These are phyloP conservation scores for Serrognathus titanus DNA, from an alignment of 2,888 invertebrate genomes.

Conservation along the genomic window DNA sequence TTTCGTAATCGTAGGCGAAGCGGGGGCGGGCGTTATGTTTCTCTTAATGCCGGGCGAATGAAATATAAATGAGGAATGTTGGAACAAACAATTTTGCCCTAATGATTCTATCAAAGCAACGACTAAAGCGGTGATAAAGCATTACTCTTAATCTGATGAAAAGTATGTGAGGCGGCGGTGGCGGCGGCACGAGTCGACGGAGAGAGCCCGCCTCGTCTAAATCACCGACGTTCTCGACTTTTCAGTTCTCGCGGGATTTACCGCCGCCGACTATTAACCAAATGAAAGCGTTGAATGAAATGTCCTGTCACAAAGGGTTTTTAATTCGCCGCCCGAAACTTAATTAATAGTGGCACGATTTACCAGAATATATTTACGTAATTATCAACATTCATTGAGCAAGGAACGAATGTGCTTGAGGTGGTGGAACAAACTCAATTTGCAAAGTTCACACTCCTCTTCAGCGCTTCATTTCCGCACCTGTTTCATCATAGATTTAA, in stretches of 20 bases:
- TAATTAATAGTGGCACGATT: too few relatives aligned
- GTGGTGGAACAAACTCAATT: too few relatives aligned
- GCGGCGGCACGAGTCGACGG: constrained; percentile 17
- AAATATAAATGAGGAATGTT: constrained; percentile 16
- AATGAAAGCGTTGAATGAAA: too few relatives aligned
- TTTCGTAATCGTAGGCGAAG: neutral
- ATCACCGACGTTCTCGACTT: constrained; percentile 3
- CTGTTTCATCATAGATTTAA: too few relatives aligned
- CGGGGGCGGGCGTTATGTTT: neutral
- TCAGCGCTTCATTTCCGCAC: too few relatives aligned
- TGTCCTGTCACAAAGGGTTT: too few relatives aligned
- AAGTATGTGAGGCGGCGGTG: constrained; percentile 21
- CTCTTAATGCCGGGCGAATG: neutral
- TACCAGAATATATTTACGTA: too few relatives aligned
- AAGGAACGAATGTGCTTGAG: too few relatives aligned
- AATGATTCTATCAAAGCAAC: constrained; percentile 14
- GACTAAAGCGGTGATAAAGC: constrained; percentile 16
- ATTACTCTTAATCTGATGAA: constrained; percentile 25
- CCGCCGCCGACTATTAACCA: neutral
- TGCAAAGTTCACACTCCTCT: too few relatives aligned
- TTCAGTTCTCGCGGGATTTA: neutral
- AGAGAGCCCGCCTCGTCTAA: neutral
- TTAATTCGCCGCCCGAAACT: too few relatives aligned
- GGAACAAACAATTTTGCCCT: constrained; percentile 20
- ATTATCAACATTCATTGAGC: too few relatives aligned